A percentile compares a stretch with the other conserved stretches of the same genome.
Conservation (phyloP, 2,113 vertebrate genomes). For the Copsychus sechellarum region DNA sequence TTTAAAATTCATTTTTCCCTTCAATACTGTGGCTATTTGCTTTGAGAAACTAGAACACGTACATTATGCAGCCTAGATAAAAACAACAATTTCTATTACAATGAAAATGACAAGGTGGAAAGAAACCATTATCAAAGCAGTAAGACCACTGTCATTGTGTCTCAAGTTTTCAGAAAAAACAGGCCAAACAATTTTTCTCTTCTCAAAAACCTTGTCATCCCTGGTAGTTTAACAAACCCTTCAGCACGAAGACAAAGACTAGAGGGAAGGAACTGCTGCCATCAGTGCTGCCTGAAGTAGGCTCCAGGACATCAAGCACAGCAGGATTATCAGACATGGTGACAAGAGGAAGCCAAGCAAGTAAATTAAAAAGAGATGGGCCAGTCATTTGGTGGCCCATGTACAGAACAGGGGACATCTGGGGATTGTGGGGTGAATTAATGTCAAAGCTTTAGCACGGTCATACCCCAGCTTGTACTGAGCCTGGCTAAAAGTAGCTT, state of each 20-base stretch:
- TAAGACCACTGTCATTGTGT: not conserved
- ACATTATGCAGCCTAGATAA: not conserved
- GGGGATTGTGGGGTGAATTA: not conserved
- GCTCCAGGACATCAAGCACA: not conserved
- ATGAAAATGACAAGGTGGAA: not conserved
- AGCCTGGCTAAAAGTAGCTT: not conserved
- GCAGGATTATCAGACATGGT: not conserved
- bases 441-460: not conserved
- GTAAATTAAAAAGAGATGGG: not conserved
- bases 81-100: not conserved
- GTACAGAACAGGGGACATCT: not conserved
- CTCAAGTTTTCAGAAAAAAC: not conserved
- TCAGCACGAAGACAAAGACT: not conserved
- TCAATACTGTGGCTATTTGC: not conserved
- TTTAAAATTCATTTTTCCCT: not conserved
- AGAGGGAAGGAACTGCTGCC: not conserved
- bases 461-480: not conserved
- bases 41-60: not conserved
- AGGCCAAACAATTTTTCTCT: not conserved
- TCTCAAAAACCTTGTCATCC: not conserved
- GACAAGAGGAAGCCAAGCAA: not conserved
- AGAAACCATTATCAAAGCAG: not conserved
- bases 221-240: not conserved
- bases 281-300: not conserved
- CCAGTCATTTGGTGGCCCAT: not conserved